These are phyloP conservation scores for Temnothorax curvispinosus DNA, from an alignment of 1,140 invertebrate genomes.

Conservation along the genomic window DNA sequence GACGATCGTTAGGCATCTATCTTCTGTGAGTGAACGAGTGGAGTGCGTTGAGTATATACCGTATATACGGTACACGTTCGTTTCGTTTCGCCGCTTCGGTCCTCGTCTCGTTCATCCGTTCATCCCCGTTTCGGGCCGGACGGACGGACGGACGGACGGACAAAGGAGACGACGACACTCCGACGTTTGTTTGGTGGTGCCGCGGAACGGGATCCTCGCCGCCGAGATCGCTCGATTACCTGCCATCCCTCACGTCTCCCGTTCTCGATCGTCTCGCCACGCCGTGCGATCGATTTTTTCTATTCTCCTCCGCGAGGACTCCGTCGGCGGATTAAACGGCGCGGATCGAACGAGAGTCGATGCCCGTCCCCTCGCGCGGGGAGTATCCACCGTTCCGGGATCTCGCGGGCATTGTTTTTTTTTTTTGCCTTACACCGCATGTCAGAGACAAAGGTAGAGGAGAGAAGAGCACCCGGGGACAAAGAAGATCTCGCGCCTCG, in stretches of 20 bases:
- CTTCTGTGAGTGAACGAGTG: not conserved
- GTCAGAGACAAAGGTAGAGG: constrained; percentile 1
- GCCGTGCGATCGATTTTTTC: constrained; percentile 64
- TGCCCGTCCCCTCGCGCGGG: constrained; percentile 25
- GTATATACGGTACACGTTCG: constrained; percentile 32
- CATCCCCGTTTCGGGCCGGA: too few relatives aligned
- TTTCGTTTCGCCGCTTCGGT: not conserved
- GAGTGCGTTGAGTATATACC: not conserved
- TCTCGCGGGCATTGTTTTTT: constrained; percentile 15
- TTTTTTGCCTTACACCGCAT: not conserved
- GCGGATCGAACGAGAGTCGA: constrained; percentile 73
- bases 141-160: constrained; percentile 41
- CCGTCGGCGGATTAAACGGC: constrained; percentile 60
- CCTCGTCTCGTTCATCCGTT: not conserved
- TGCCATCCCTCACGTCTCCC: not conserved
- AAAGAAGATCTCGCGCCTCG: not conserved
- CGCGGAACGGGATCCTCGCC: not conserved
- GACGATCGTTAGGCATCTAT: not conserved
- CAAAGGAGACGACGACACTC: constrained; percentile 82
- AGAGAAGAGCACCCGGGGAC: not conserved
- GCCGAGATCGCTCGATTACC: not conserved
- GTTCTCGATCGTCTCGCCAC: constrained; percentile 40
- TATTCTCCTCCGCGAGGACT: constrained; percentile 10
- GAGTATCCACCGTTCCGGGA: not conserved
- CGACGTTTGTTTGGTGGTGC: constrained; percentile 53